Base-by-base conservation (phyloP, 2,113 vertebrate genomes). In the Athene noctua region DNA sequence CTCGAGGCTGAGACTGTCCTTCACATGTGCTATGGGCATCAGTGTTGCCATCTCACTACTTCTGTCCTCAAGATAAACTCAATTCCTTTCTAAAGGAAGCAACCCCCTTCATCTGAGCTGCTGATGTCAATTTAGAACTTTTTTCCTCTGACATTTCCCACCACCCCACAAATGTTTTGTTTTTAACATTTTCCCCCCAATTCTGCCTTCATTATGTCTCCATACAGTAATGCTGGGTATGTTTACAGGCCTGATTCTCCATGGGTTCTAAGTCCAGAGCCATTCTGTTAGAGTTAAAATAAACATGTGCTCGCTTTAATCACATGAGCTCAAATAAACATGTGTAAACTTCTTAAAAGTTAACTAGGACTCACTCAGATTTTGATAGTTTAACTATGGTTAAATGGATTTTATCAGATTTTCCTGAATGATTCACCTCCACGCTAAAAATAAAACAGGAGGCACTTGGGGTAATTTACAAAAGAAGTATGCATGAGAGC, bases 351-450 rank as follows among this genome's bases (percentile, higher is more conserved):
- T 86, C 59, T 71, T 34, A 46, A 70, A 95, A 95, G 78, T 95
- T 90, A 80, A 65, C 92, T 23, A 77, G 62, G 71, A 47, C 81
- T 90, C 4, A 0, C 84, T 88, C 67, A 70, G 74, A 74, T 90
- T 96, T 85, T 42, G 85, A 86, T 80, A 88, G 62, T 86, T 93
- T 58, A 80, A 86, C 92, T 55, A 70, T 67, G 51, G 67, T 90
- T 80, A 58, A 94, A 84, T 66, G 79, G 49, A 23, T 90, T 90
- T 96, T 92, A 96, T 93, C 96, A 96, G 92, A 86, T 93, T 93
- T 86, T 95, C 93, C 92, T 70, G 77, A 92, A 85, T 91, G 86
- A 92, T 95, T 97, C 94, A 94, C 91, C 89, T 86, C 83, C 1
- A 1, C 54, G 80, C 78, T 96, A 92, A 97, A 96, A 97, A 96